A percentile compares a stretch with the other conserved stretches of the same genome.
These are phyloP conservation scores for Motacilla tschutschensis DNA, from an alignment of 2,113 vertebrate genomes.

Conservation along the genomic window DNA sequence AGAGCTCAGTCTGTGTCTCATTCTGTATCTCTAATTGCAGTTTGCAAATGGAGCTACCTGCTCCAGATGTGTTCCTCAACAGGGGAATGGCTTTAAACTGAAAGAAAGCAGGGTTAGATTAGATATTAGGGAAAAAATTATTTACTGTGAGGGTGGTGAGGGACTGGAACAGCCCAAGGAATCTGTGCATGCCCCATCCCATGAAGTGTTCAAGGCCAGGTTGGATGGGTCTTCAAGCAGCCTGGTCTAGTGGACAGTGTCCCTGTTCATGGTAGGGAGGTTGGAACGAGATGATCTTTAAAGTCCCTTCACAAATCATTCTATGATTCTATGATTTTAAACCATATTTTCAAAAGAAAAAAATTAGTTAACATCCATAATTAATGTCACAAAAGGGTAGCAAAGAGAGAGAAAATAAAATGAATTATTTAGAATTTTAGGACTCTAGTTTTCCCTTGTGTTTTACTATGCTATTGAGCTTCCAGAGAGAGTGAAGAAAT, in stretches of 20 bases:
- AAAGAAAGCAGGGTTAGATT: background rate
- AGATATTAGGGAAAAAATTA: background rate
- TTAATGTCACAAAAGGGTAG: background rate
- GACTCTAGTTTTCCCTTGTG: background rate
- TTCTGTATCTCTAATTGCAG: background rate
- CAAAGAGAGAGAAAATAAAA: background rate
- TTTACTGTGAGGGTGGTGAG: background rate
- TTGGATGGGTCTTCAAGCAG: background rate
- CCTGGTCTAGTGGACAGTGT: background rate
- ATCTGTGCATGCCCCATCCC: background rate
- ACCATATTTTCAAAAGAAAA: background rate
- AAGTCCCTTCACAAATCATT: background rate
- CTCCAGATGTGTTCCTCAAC: background rate
- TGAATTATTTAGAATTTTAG: background rate
- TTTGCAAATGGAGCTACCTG: background rate
- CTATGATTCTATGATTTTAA: background rate
- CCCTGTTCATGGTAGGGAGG: background rate
- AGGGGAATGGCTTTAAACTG: background rate
- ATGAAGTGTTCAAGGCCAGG: too few species aligned
- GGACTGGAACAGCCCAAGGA: background rate
- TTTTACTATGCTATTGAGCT: background rate
- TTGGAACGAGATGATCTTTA: background rate
- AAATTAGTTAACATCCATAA: background rate
- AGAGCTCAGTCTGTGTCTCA: background rate
- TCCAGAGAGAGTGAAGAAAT: background rate